Evolutionary conservation across 2,113 vertebrate species (phyloP).

Genomic region (Pao palembangensis): DNA sequence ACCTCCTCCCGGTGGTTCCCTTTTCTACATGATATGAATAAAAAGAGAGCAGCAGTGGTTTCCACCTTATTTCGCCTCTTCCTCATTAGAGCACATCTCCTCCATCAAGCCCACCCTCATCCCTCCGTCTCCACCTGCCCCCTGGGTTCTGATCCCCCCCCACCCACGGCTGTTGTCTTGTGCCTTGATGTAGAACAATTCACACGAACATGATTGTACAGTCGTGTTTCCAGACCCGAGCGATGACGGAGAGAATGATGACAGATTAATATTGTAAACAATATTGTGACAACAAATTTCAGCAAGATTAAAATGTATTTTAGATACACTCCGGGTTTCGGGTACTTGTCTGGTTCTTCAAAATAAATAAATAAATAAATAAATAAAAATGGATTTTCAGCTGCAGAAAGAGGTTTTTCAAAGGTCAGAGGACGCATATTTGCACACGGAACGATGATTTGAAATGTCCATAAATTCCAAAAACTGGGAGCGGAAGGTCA

Average conservation of each 20-base stretch:
- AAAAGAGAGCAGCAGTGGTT: constrained; percentile 75
- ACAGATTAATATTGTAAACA: constrained; percentile 67
- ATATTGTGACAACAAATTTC: constrained; percentile 80
- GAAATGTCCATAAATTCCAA: constrained; percentile 13
- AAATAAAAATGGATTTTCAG: constrained; percentile 11
- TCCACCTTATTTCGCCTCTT: constrained; percentile 68
- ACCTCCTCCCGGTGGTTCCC: constrained; percentile 51
- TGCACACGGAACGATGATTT: constrained; percentile 19
- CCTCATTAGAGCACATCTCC: constrained; percentile 61
- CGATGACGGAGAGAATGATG: constrained; percentile 64
- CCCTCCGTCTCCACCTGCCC: constrained; percentile 49
- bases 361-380: not conserved
- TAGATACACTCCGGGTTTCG: constrained; percentile 85
- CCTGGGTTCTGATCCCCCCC: constrained; percentile 43
- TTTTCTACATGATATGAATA: constrained; percentile 84
- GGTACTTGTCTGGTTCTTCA: constrained; percentile 76
- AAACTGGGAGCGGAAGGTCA: not conserved
- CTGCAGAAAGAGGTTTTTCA: constrained; percentile 19
- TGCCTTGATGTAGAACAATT: constrained; percentile 89
- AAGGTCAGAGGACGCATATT: constrained; percentile 8
- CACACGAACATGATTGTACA: constrained; percentile 83
- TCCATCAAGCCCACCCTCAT: constrained; percentile 33
- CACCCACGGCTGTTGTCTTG: constrained; percentile 80
- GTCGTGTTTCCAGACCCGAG: constrained; percentile 69
- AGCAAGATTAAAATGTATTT: constrained; percentile 97